Conservation (phyloP, 2,888 invertebrate species). For the Agonopterix alstromeriana region DNA sequence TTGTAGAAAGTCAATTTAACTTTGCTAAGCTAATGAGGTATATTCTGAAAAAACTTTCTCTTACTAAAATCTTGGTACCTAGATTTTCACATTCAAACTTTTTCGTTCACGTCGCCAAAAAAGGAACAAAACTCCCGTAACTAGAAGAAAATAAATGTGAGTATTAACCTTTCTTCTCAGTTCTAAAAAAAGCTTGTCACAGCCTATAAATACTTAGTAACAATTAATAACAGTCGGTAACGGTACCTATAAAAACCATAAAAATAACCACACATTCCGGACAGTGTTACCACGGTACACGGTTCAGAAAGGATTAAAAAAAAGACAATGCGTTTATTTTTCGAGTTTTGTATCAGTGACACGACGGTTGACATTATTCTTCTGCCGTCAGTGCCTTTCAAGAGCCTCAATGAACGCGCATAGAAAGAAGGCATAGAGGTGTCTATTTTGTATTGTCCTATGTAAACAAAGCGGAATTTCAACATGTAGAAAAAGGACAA, state of each 20-base stretch:
- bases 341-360: slow-evolving; percentile 37
- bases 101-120: too few relatives aligned
- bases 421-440: slow-evolving; percentile 9
- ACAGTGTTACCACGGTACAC: not conserved
- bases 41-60: too few relatives aligned
- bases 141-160: not conserved
- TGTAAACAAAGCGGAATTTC: too few relatives aligned
- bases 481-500: too few relatives aligned
- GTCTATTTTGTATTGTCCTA: not conserved
- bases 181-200: not conserved
- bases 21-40: too few relatives aligned
- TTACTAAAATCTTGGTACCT: too few relatives aligned
- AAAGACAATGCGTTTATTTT: slow-evolving; percentile 27
- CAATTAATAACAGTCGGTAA: slow-evolving; percentile 16
- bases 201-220: slow-evolving; percentile 1
- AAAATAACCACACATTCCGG: slow-evolving; percentile 9
- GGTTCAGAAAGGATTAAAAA: slow-evolving; percentile 13
- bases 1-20: too few relatives aligned
- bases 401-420: slow-evolving; percentile 8
- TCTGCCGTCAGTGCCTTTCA: slow-evolving; percentile 22
- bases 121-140: too few relatives aligned
- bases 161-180: not conserved
- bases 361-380: slow-evolving; percentile 41
- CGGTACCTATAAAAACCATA: slow-evolving; percentile 17
- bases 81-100: too few relatives aligned